Conservation (phyloP, 2,888 invertebrate species). For the Folsomia candida region DNA sequence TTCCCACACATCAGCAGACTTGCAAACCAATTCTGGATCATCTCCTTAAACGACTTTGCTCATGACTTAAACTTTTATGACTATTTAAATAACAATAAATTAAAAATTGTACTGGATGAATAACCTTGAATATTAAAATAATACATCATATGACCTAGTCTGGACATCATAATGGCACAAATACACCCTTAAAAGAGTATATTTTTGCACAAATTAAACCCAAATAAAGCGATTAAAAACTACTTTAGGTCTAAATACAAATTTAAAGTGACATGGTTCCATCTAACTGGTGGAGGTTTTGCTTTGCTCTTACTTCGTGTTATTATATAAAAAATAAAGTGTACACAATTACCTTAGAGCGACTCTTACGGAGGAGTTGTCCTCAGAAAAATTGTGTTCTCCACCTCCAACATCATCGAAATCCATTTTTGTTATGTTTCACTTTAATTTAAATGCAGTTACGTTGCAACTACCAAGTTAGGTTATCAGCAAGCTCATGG, state of each 20-base stretch:
- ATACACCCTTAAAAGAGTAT: neutral
- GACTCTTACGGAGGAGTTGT: constrained; percentile 17
- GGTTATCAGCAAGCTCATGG: no score
- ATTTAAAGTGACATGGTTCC: neutral
- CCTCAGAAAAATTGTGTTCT: neutral
- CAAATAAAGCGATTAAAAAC: neutral
- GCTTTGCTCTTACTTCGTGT: neutral
- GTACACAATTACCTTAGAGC: constrained; percentile 7
- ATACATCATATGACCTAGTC: neutral
- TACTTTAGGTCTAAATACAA: neutral
- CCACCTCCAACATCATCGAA: neutral
- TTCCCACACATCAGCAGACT: neutral
- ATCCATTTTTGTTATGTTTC: no score
- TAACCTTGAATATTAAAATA: neutral
- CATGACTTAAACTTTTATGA: neutral
- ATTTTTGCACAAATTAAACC: neutral
- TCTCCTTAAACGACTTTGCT: neutral
- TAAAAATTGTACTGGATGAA: neutral
- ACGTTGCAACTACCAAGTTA: no score
- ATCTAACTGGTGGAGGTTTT: neutral
- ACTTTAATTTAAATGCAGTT: no score
- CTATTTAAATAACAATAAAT: neutral
- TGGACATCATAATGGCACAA: neutral
- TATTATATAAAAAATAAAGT: neutral
- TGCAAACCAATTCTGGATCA: neutral